phyloP scores from a whole-genome alignment of 2,113 vertebrate species.

The Cryptotis parvus region DNA sequence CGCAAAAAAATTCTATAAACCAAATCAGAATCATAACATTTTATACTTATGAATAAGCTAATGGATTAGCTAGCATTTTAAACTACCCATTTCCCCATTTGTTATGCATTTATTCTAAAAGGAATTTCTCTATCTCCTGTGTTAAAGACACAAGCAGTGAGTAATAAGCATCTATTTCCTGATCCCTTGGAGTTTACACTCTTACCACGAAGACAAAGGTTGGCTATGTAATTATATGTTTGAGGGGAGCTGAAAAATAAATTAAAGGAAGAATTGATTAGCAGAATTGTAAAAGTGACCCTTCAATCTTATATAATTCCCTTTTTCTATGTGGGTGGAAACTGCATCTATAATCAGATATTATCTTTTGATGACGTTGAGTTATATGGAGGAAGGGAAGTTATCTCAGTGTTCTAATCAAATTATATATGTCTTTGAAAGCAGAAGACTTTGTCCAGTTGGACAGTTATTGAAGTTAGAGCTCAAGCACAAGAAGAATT shows the following conservation, averaged over 20 bases:
- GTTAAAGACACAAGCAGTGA: not conserved
- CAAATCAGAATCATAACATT: not conserved
- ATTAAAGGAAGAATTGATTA: not conserved
- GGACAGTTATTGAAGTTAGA: not conserved
- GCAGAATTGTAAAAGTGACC: not conserved
- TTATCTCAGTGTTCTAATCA: not conserved
- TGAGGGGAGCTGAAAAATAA: not conserved
- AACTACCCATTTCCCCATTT: not conserved
- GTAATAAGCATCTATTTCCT: not conserved
- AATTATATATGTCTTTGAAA: not conserved
- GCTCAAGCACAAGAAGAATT: not conserved
- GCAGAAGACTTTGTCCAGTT: not conserved
- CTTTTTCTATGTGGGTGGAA: not conserved
- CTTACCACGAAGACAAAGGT: not conserved
- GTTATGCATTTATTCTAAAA: not conserved
- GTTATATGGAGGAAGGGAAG: not conserved
- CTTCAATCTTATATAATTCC: not conserved
- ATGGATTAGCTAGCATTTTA: not conserved
- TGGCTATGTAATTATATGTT: not conserved
- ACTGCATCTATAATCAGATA: not conserved
- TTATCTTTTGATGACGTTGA: not conserved
- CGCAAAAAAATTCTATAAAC: slow-evolving; percentile 9
- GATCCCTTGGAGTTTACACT: not conserved
- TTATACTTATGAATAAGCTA: not conserved
- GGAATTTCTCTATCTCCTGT: not conserved